These are phyloP conservation scores for Hypotaenidia okinawae DNA, from an alignment of 2,797 vertebrate species.

Conservation along the genomic window DNA sequence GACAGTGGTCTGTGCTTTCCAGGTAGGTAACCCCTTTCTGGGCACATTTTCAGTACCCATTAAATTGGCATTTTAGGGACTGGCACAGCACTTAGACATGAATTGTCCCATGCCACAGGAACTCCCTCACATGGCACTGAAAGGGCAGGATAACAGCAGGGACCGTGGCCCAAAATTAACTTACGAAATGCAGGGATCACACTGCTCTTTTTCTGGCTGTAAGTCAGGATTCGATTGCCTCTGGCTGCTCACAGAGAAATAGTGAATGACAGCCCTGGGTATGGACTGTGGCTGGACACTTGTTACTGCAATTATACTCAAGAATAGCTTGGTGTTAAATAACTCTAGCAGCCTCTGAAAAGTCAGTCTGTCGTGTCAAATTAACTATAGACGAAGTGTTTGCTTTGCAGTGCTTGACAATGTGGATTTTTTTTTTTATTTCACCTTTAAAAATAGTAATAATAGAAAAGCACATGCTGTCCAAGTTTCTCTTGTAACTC, in stretches of 20 bases:
- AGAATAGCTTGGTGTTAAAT: not conserved
- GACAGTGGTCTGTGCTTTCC: not conserved
- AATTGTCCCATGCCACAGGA: fast-evolving
- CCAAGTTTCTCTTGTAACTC: not conserved
- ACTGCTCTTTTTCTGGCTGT: not conserved
- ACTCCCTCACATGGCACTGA: not conserved
- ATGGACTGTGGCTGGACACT: not conserved
- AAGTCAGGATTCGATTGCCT: not conserved
- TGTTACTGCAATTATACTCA: not conserved
- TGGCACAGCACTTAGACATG: fast-evolving
- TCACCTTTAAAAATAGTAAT: not conserved
- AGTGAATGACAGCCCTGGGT: not conserved
- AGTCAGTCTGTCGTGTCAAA: not conserved
- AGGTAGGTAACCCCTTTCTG: not conserved
- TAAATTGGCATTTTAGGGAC: not conserved
- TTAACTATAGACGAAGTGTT: not conserved
- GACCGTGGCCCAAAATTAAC: not conserved
- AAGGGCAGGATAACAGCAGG: not conserved
- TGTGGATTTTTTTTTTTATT: not conserved
- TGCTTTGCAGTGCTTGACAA: not conserved
- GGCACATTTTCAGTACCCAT: not conserved
- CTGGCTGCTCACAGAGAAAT: not conserved
- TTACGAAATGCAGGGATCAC: not conserved
- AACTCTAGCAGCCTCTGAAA: not conserved
- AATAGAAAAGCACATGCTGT: fast-evolving